Evolutionary conservation across 2,113 vertebrate species (phyloP).

Genomic region (Lepus europaeus): DNA sequence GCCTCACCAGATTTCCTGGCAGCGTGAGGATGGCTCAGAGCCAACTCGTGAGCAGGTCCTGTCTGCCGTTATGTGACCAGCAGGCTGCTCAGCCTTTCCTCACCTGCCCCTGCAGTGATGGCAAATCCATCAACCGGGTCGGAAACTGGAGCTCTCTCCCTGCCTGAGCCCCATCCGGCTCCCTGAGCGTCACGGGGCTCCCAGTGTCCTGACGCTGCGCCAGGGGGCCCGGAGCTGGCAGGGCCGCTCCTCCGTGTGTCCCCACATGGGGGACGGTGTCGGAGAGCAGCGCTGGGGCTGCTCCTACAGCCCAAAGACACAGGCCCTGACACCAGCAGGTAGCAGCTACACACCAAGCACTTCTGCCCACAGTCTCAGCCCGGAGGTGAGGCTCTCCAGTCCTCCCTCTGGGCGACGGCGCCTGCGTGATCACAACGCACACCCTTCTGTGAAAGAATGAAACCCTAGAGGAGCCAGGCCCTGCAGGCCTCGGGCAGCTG

Average conservation of each 20-base stretch:
- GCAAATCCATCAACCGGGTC: neutral
- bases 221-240: neutral
- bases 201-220: neutral
- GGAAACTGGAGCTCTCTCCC: neutral
- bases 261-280: rapidly evolving
- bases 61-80: neutral
- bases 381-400: neutral
- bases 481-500: too few species aligned
- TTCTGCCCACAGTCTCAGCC: neutral
- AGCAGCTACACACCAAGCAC: neutral
- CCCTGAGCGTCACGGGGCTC: neutral
- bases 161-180: neutral
- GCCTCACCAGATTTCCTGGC: neutral
- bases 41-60: neutral
- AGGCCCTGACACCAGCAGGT: neutral
- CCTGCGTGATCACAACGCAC: neutral
- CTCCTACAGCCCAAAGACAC: neutral
- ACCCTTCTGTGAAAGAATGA: neutral
- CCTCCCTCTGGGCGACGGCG: neutral
- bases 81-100: too few species aligned
- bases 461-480: neutral
- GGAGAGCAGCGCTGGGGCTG: too few species aligned
- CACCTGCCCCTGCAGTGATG: neutral
- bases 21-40: neutral
- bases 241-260: neutral